Evolutionary conservation across 1,140 invertebrate genomes (phyloP).

Genomic region (Camponotus vicinus): DNA sequence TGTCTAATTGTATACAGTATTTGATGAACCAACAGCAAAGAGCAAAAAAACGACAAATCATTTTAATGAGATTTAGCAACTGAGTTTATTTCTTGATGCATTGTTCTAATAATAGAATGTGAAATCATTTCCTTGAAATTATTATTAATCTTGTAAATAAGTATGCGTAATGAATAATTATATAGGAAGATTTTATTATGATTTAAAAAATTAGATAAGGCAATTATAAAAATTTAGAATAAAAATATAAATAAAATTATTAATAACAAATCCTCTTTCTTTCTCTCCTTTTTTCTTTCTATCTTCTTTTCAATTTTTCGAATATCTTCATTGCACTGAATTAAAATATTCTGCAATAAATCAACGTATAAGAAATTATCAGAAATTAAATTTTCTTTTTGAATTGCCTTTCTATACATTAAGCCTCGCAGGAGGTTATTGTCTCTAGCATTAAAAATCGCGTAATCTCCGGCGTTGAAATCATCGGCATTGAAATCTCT

Average conservation of each 20-base stretch:
- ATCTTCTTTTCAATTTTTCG: neutral
- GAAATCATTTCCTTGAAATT: neutral
- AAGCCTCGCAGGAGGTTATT: neutral
- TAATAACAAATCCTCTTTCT: no score
- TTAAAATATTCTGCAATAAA: conserved; percentile 2
- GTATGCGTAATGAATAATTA: neutral
- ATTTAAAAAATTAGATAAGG: no score
- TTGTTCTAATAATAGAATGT: neutral
- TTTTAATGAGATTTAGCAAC: neutral
- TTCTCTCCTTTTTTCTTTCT: no score
- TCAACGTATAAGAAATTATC: conserved; percentile 8
- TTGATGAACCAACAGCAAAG: neutral
- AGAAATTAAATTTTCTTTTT: neutral
- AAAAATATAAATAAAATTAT: no score
- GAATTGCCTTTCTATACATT: neutral
- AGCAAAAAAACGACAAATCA: neutral
- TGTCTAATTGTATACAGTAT: neutral
- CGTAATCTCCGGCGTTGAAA: conserved; percentile 32
- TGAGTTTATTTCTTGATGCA: neutral
- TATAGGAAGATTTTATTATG: no score
- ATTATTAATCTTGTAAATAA: conserved; percentile 5
- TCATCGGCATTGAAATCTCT: conserved; percentile 41
- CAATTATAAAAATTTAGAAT: no score
- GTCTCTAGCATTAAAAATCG: neutral
- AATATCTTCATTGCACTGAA: conserved; percentile 14